phyloP scores from a whole-genome alignment of 2,113 vertebrate species.

The Oreochromis spilurus region DNA sequence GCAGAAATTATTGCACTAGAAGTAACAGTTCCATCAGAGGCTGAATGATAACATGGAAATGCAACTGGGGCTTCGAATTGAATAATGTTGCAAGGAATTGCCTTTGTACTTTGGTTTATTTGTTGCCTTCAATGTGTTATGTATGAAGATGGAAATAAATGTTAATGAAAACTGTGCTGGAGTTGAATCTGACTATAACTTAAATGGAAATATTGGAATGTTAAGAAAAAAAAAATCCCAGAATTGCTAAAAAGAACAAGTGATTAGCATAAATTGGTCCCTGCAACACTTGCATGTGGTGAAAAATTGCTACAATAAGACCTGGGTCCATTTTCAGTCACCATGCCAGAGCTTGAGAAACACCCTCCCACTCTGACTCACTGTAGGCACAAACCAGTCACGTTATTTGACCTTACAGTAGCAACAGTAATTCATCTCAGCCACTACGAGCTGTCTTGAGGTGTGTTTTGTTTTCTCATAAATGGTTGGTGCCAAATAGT shows the following conservation, averaged over 20 bases:
- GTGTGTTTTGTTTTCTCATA: conserved; percentile 58
- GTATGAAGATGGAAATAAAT: neutral
- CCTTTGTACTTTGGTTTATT: conserved; percentile 19
- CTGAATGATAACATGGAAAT: conserved; percentile 41
- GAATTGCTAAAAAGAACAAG: neutral
- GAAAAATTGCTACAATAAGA: neutral
- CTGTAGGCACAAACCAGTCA: conserved; percentile 10
- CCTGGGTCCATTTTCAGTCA: neutral
- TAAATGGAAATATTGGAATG: neutral
- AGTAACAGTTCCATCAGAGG: conserved; percentile 43
- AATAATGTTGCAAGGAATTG: conserved; percentile 35
- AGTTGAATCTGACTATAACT: neutral
- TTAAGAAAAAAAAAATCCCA: neutral
- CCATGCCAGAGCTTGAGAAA: conserved; percentile 9
- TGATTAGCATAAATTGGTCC: neutral
- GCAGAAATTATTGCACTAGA: conserved; percentile 50
- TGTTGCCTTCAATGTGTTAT: neutral
- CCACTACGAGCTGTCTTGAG: conserved; percentile 30
- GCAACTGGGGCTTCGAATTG: conserved; percentile 27
- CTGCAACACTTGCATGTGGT: neutral
- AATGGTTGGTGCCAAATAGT: conserved; percentile 43
- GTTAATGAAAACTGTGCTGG: neutral
- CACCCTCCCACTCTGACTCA: neutral
- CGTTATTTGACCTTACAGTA: conserved; percentile 40
- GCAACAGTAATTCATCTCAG: conserved; percentile 44